These are phyloP conservation scores for Amphipyra berbera DNA, from an alignment of 2,888 invertebrate genomes.

Conservation along the genomic window DNA sequence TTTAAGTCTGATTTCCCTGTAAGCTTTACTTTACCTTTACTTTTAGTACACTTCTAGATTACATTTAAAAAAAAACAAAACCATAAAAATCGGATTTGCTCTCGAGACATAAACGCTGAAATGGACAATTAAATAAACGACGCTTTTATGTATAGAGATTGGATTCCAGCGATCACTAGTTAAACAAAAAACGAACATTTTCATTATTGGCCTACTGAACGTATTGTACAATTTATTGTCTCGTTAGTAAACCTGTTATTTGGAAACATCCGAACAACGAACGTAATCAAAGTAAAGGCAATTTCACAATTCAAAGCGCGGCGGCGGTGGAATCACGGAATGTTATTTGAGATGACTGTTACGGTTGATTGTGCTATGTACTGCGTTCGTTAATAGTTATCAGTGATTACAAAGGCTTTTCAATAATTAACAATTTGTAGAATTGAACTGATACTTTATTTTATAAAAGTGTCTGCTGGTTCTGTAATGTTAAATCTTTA, in stretches of 20 bases:
- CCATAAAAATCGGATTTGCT: slow-evolving; percentile 3
- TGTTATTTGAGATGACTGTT: slow-evolving; percentile 5
- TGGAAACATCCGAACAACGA: slow-evolving; percentile 2
- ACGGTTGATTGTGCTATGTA: background rate
- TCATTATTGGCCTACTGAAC: slow-evolving; percentile 4
- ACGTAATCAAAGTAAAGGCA: background rate
- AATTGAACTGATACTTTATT: no score
- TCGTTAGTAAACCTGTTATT: slow-evolving; percentile 8
- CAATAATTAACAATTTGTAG: no score
- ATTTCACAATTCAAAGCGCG: slow-evolving; percentile 16
- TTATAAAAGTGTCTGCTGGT: no score
- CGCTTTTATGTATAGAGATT: slow-evolving; percentile 16
- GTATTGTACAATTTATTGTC: slow-evolving; percentile 21
- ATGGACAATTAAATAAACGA: slow-evolving; percentile 22
- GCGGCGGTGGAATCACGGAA: slow-evolving; percentile 1
- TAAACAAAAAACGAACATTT: slow-evolving; percentile 15
- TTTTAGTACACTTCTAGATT: slow-evolving; percentile 5
- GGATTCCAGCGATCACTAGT: background rate
- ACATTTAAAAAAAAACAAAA: background rate
- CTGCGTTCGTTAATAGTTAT: no score
- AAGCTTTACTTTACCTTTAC: no score
- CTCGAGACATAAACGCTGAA: slow-evolving; percentile 7
- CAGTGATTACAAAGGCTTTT: no score
- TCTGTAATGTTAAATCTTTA: no score
- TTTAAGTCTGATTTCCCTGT: no score